These are phyloP conservation scores for Eupithecia abbreviata DNA, from an alignment of 2,888 invertebrate species.

Conservation along the genomic window DNA sequence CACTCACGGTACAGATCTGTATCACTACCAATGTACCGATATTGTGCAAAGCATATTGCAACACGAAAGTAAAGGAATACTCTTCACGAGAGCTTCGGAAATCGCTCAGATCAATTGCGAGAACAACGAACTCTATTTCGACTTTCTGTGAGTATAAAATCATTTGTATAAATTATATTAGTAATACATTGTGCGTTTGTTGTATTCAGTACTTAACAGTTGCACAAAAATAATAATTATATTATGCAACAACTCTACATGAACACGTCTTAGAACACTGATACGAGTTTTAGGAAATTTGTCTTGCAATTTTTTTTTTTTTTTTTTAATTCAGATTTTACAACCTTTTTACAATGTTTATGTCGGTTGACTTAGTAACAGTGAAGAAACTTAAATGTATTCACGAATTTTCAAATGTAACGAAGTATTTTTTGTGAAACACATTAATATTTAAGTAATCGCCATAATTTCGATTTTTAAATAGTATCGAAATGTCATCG, in stretches of 20 bases:
- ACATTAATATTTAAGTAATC: background rate
- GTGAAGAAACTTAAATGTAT: too few relatives aligned
- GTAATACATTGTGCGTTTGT: background rate
- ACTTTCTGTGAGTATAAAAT: constrained; percentile 72
- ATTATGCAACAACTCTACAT: background rate
- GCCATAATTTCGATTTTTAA: too few relatives aligned
- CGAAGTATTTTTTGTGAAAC: background rate
- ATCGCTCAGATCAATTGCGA: constrained; percentile 76
- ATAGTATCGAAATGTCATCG: too few relatives aligned
- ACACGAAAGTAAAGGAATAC: constrained; percentile 82
- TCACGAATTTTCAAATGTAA: background rate
- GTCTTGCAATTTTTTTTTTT: background rate
- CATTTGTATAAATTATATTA: background rate
- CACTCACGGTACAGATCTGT: constrained; percentile 85
- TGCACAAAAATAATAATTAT: constrained; percentile 7
- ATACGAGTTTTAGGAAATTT: background rate
- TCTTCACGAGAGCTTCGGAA: constrained; percentile 82
- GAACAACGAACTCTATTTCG: constrained; percentile 84
- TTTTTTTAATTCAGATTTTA: too few relatives aligned
- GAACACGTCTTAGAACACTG: background rate
- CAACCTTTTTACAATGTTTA: too few relatives aligned
- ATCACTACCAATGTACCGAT: constrained; percentile 85
- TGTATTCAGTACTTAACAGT: background rate
- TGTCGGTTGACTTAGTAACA: too few relatives aligned
- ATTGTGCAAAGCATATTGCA: constrained; percentile 88